Conservation (phyloP, 2,888 invertebrate genomes). For the Drosophila limbata region DNA sequence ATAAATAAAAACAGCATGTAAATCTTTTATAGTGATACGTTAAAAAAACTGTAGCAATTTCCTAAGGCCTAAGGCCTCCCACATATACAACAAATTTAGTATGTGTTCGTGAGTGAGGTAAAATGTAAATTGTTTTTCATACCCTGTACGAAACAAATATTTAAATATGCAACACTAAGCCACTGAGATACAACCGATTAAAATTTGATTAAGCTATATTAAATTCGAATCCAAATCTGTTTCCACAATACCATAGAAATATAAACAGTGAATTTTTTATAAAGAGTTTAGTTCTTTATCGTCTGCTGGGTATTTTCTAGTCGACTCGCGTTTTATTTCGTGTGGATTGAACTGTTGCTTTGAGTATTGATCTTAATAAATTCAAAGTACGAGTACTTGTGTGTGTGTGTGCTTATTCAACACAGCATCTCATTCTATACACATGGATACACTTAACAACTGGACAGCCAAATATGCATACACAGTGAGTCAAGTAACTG, state of each 20-base stretch:
- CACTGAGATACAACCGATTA: too few relatives aligned
- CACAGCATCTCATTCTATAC: conserved; percentile 51
- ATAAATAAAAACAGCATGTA: conserved; percentile 8
- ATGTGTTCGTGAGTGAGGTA: conserved; percentile 4
- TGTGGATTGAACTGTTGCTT: conserved; percentile 30
- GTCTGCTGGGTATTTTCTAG: conserved; percentile 18
- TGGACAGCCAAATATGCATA: conserved; percentile 32
- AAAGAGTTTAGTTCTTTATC: neutral
- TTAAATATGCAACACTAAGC: neutral
- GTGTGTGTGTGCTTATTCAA: conserved; percentile 38
- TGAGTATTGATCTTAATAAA: conserved; percentile 55
- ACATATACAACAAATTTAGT: neutral
- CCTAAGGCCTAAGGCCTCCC: conserved; percentile 17
- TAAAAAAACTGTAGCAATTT: conserved; percentile 25
- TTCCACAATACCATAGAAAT: neutral
- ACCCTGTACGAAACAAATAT: conserved; percentile 1
- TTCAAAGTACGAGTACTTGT: conserved; percentile 65
- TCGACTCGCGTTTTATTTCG: conserved; percentile 1
- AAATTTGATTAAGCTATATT: too few relatives aligned
- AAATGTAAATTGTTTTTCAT: conserved; percentile 37
- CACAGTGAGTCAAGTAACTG: conserved; percentile 17
- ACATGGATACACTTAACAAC: conserved; percentile 19
- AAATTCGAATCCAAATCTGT: too few relatives aligned
- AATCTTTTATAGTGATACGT: conserved; percentile 4
- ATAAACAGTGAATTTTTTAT: neutral